Conservation (phyloP, 2,113 vertebrate species). For the Solenodon paradoxus region DNA sequence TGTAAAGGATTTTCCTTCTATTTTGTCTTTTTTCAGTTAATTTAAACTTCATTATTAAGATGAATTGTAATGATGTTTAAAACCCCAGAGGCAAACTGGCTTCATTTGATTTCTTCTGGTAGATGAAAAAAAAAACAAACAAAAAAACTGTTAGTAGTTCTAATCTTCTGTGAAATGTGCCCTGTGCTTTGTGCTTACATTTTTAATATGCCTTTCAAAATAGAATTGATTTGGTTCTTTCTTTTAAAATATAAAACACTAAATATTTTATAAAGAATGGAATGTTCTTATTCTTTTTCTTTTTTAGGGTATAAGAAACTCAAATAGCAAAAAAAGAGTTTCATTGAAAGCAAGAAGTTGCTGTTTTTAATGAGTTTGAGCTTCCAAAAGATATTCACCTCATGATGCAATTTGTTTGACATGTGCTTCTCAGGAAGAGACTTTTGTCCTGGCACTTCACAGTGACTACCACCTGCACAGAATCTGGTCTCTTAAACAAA, state of each 20-base stretch:
- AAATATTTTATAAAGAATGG: constrained; percentile 74
- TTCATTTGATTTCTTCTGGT: constrained; percentile 83
- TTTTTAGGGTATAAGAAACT: constrained; percentile 25
- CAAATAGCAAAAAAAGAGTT: constrained; percentile 25
- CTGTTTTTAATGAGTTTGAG: neutral
- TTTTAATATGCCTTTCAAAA: constrained; percentile 81
- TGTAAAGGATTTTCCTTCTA: neutral
- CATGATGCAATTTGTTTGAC: neutral
- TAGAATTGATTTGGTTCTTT: constrained; percentile 78
- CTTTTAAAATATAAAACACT: constrained; percentile 76
- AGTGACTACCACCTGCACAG: neutral
- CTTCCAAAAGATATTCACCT: neutral
- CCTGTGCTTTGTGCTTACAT: constrained; percentile 76
- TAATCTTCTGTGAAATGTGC: constrained; percentile 79
- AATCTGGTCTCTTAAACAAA: neutral
- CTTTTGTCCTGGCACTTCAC: neutral
- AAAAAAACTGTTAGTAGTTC: constrained; percentile 70
- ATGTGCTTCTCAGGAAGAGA: neutral
- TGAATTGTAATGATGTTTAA: constrained; percentile 80
- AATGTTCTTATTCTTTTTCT: constrained; percentile 26
- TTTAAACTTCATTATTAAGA: constrained; percentile 84
- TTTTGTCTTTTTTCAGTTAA: constrained; percentile 79
- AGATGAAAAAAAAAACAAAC: constrained; percentile 66
- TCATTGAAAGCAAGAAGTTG: neutral
- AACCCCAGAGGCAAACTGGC: constrained; percentile 73